These are phyloP conservation scores for Watsonalla cultraria DNA, from an alignment of 2,888 invertebrate genomes.

Conservation along the genomic window DNA sequence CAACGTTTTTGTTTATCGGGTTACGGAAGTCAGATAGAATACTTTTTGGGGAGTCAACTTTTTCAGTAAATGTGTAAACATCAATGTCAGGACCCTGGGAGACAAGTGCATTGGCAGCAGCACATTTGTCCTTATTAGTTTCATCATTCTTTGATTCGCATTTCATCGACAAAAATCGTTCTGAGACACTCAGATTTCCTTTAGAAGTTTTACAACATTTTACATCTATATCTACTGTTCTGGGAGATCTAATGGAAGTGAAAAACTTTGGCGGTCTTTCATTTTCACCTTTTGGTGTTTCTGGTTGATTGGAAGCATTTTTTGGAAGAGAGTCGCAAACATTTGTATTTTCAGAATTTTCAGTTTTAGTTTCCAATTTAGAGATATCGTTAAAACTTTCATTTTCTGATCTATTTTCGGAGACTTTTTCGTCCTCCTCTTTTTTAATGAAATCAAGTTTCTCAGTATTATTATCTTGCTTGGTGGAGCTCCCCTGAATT, in stretches of 20 bases:
- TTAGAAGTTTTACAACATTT: slow-evolving; percentile 70
- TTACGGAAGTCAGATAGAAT: slow-evolving; percentile 65
- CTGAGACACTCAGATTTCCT: slow-evolving; percentile 67
- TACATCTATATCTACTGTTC: slow-evolving; percentile 68
- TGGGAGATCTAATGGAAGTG: slow-evolving; percentile 62
- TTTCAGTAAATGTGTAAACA: slow-evolving; percentile 72
- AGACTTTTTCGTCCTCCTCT: slow-evolving; percentile 5
- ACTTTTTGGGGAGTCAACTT: slow-evolving; percentile 71
- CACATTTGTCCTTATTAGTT: slow-evolving; percentile 47
- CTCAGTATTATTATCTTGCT: slow-evolving; percentile 23
- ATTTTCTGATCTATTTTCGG: slow-evolving; percentile 7
- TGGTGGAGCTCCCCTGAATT: slow-evolving; percentile 14
- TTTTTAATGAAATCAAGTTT: slow-evolving; percentile 17
- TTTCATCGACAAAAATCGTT: slow-evolving; percentile 65
- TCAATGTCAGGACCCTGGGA: slow-evolving; percentile 69
- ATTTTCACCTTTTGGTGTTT: slow-evolving; percentile 55
- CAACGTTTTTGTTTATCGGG: slow-evolving; percentile 61
- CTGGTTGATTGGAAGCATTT: slow-evolving; percentile 26
- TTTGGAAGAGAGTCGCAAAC: slow-evolving; percentile 18
- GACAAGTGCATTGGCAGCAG: slow-evolving; percentile 47
- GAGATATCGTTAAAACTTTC: slow-evolving; percentile 14
- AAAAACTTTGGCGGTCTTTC: slow-evolving; percentile 72
- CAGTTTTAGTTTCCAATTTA: slow-evolving; percentile 16
- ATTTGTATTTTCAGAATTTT: slow-evolving; percentile 11
- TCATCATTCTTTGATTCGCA: slow-evolving; percentile 59